Base-by-base conservation (phyloP, 2,797 vertebrate genomes). In the Sphaeramia orbicularis region DNA sequence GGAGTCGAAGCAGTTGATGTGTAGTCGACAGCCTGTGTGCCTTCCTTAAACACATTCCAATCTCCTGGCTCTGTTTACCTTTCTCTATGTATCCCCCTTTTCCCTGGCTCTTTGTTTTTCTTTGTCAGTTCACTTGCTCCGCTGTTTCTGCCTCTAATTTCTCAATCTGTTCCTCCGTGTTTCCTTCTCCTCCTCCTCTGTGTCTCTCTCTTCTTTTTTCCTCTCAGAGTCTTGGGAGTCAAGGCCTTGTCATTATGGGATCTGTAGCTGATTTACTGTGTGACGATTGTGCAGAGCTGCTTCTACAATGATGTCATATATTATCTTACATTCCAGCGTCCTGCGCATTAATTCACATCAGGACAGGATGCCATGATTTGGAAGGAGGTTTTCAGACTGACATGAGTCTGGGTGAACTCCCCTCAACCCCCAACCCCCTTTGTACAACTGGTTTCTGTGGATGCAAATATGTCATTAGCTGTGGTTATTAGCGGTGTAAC, bases 41-140 rank as follows among this genome's bases (percentile, higher is more conserved):
- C n/a, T n/a, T n/a, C n/a, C 57, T 78, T 60, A 57, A 79, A 84
- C 59, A 38, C 84, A 89, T 91, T 90, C 89, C 90, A 80, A 4
- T 41, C 50, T 38, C 30, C 45, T 54, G 61, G 10, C 63, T 27
- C 40, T 81, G 71, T 76, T 88, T 65, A 51, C 65, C 57, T 71
- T 86, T 15, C 12, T 74, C 49, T 47, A 47, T 19, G 32, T 51
- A 8, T 41, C 47, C 18, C 49, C 30, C 12, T 63, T 42, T 52
- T 51, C 27, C 24, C 47, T 27, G 8, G 43, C 10, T 48, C 24
- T 69, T 56, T 53, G 30, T 47, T 35, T 62, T 21, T 14, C 53
- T 57, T 35, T 38, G 42, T 55, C 27, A 6, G 15, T 47, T 50
- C 30, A 21, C 35, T 45, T 18, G 4, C 9, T 52, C 21, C 63